A percentile compares a stretch with the other conserved stretches of the same genome.
phyloP scores from a whole-genome alignment of 2,113 vertebrate genomes.

The Malaclemys terrapin region DNA sequence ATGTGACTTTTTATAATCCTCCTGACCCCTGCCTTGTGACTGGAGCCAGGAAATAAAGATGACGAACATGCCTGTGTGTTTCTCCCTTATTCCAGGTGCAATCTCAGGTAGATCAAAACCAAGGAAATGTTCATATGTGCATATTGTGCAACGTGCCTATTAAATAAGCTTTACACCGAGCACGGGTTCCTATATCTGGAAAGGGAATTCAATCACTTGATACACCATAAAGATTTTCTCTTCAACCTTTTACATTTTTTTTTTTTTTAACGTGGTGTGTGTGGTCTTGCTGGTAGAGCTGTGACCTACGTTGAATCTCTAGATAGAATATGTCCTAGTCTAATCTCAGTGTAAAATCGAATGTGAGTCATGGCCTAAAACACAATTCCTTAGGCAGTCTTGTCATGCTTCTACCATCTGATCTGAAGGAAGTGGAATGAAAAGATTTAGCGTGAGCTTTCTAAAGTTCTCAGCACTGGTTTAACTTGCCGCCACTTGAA shows the following conservation, averaged over 20 bases:
- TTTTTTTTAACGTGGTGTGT: fast-evolving
- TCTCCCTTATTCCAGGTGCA: not conserved
- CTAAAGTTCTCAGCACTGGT: not conserved
- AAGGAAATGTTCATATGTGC: not conserved
- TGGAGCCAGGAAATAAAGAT: not conserved
- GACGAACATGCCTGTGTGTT: not conserved
- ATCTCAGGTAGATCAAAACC: not conserved
- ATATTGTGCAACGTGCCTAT: not conserved
- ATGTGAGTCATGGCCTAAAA: slow-evolving; percentile 74
- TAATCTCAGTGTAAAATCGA: slow-evolving; percentile 61
- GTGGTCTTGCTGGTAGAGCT: not conserved
- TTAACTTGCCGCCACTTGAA: not conserved
- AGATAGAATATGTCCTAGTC: slow-evolving; percentile 47
- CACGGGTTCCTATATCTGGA: not conserved
- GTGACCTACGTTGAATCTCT: not conserved
- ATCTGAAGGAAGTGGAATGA: slow-evolving; percentile 66
- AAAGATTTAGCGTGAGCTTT: slow-evolving; percentile 37
- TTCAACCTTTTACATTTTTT: slow-evolving; percentile 6
- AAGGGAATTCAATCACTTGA: not conserved
- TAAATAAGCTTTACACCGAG: not conserved
- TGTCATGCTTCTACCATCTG: slow-evolving; percentile 64
- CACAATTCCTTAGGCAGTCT: slow-evolving; percentile 68
- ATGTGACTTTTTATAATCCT: not conserved
- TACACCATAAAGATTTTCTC: not conserved
- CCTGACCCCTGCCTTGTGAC: not conserved